Evolutionary conservation across 2,113 vertebrate genomes (phyloP).

Genomic region (Cebidichthys violaceus): DNA sequence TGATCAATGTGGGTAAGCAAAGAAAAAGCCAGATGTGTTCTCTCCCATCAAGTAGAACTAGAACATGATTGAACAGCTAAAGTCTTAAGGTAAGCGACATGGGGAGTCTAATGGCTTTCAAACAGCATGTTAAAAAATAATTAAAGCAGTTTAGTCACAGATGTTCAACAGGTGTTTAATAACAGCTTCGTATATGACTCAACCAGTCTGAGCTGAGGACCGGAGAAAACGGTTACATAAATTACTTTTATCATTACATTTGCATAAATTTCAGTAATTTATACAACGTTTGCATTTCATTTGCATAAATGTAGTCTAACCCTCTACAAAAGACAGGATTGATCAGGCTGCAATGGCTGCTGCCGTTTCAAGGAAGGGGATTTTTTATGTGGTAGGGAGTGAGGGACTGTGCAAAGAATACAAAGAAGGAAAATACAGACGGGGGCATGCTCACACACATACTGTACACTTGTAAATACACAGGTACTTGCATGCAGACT

Average conservation of each 20-base stretch:
- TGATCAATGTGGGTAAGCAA: neutral
- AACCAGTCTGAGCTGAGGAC: constrained; percentile 10
- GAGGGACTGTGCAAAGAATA: constrained; percentile 19
- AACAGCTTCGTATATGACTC: constrained; percentile 21
- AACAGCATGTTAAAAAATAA: constrained; percentile 17
- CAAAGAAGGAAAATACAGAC: constrained; percentile 8
- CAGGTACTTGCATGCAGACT: neutral
- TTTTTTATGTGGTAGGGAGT: neutral
- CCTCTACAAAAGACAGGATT: neutral
- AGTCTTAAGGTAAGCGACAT: neutral
- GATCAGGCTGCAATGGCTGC: neutral
- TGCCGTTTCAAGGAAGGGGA: neutral
- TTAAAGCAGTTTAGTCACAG: constrained; percentile 14
- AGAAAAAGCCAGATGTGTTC: neutral
- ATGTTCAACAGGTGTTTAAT: constrained; percentile 33
- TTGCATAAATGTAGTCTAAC: constrained; percentile 15
- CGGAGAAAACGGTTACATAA: neutral
- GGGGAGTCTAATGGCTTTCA: constrained; percentile 21
- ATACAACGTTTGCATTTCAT: neutral
- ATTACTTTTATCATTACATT: constrained; percentile 17
- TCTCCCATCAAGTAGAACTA: constrained; percentile 13
- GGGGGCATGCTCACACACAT: neutral
- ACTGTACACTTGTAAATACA: neutral
- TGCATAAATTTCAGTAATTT: neutral
- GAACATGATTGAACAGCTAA: neutral